These are phyloP conservation scores for Malthinus flaveolus DNA, from an alignment of 2,888 invertebrate genomes.

Conservation along the genomic window DNA sequence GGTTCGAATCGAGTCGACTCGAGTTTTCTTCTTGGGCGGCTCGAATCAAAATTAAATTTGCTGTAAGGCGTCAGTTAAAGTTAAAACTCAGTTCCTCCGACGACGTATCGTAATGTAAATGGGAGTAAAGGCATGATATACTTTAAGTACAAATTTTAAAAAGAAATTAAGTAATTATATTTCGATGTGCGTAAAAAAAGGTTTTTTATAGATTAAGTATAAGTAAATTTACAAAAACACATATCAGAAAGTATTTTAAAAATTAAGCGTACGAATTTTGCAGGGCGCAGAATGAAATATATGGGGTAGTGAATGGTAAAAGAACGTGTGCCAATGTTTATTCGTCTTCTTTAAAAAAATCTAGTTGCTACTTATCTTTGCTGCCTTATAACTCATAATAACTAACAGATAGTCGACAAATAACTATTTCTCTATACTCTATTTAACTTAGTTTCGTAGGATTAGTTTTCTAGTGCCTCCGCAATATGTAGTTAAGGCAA, in stretches of 20 bases:
- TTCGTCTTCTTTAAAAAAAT: slow-evolving; percentile 27
- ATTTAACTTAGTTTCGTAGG: slow-evolving; percentile 46
- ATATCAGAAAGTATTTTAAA: no score
- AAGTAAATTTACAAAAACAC: no score
- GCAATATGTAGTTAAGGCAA: slow-evolving; percentile 51
- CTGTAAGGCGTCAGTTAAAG: no score
- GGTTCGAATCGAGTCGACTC: background rate
- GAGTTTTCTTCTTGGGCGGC: background rate
- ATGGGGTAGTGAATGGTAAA: slow-evolving; percentile 8
- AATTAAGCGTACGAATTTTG: no score
- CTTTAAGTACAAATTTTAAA: no score
- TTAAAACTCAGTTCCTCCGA: no score
- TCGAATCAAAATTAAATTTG: background rate
- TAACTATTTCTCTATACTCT: slow-evolving; percentile 44
- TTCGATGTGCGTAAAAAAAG: no score
- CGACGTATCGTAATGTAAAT: no score
- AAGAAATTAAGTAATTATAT: no score
- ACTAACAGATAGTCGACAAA: slow-evolving; percentile 48
- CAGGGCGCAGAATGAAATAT: background rate
- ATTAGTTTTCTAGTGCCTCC: slow-evolving; percentile 54
- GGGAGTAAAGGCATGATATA: no score
- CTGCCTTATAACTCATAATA: slow-evolving; percentile 52
- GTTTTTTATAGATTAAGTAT: no score
- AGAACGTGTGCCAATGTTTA: slow-evolving; percentile 23
- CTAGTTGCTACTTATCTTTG: slow-evolving; percentile 48